Evolutionary conservation across 2,113 vertebrate species (phyloP), one percentile per base, ranked within the genome.

Genomic region (Pseudorhombus dupliciocellatus): DNA sequence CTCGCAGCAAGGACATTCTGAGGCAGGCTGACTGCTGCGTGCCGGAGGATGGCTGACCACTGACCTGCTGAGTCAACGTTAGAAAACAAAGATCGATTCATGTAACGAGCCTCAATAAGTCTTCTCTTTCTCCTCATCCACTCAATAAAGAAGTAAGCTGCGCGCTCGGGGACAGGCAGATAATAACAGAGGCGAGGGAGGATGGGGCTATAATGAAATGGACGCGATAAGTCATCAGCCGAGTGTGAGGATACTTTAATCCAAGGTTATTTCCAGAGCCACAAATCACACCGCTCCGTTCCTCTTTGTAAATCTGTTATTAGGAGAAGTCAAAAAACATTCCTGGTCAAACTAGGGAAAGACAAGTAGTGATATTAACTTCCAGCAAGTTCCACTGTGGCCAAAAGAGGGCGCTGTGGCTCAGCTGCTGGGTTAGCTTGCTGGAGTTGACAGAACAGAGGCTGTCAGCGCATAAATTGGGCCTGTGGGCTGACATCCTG

Each of bases 401-500:
- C 78, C 88, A 83, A 64, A 58, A 18, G 85, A 81, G 84, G 88
- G 81, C 60, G 50, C 74, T 76, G 37, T 84, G 68, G 65, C 63
- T 68, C 67, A 70, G 59, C 30, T 78, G 44, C 30, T 58, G 40
- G 21, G 16, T 31, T 7, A 0, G 20, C 26, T 64, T 64, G 34
- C 14, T 26, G 4, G 1, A 44, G 40, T 66, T 59, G 26, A 56
- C 44, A 62, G 46, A 58, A 63, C n/a, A 64, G 42, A 64, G 22
- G 56, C 26, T 58, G 54, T 75, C 79, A 66, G 55, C 5, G 37
- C 55, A 20, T 44, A 56, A 74, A 5, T 31, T 18, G 46, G 31
- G 56, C 52, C 57, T 56, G 18, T 1, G 46, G 9, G 60, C 21
- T 65, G 65, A 64, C 60, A 78, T 18, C 8, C 61, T 46, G 40